phyloP scores from a whole-genome alignment of 2,888 invertebrate genomes.

The Griposia aprilina region DNA sequence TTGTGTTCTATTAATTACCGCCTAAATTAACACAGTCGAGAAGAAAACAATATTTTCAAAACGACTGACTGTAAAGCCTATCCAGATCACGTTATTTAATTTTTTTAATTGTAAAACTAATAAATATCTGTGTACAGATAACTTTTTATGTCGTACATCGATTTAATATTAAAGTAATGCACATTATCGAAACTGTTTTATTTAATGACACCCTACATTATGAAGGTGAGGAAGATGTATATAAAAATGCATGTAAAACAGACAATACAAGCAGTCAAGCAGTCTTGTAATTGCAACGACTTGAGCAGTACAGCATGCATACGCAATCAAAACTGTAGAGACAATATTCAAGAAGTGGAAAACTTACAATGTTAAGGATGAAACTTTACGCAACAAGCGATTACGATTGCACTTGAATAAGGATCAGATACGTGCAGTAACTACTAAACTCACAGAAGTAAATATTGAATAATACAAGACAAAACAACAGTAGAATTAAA shows the following conservation, averaged over 20 bases:
- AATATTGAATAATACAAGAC: conserved; percentile 19
- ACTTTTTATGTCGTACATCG: conserved; percentile 86
- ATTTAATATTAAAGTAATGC: conserved; percentile 84
- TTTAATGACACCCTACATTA: conserved; percentile 35
- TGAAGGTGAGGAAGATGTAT: neutral
- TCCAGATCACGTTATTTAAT: conserved; percentile 74
- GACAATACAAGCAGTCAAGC: neutral
- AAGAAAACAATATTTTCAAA: conserved; percentile 66
- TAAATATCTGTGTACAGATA: conserved; percentile 80
- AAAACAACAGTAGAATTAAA: neutral
- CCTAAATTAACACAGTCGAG: conserved; percentile 61
- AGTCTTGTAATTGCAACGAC: neutral
- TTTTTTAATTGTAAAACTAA: conserved; percentile 73
- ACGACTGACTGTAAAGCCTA: conserved; percentile 79
- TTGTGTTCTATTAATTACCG: conserved; percentile 3
- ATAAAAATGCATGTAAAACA: neutral
- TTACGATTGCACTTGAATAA: neutral
- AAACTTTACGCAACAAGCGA: neutral
- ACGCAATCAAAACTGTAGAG: neutral
- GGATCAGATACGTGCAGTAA: neutral
- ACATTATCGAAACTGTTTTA: conserved; percentile 69
- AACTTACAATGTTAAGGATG: neutral
- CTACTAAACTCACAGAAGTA: neutral
- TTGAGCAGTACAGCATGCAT: neutral
- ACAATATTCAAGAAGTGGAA: neutral